These are phyloP conservation scores for Mus musculus DNA, from an alignment of 2,113 vertebrate species.

Conservation along the genomic window GRCm39 chr12:3794001-3794500, in stretches of 20 bases:
- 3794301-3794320: background rate
- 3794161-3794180: background rate
- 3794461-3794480: background rate
- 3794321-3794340: background rate
- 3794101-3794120: background rate
- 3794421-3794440: background rate
- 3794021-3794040: background rate
- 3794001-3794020: background rate
- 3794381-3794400: background rate
- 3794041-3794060: background rate
- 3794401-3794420: background rate
- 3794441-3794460: background rate
- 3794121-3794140: background rate
- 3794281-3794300: too few relatives aligned
- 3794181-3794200: background rate
- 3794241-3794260: background rate
- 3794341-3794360: background rate
- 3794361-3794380: background rate
- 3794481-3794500: background rate
- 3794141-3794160: background rate
- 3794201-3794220: background rate
- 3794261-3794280: background rate
- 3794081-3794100: too few relatives aligned
- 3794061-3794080: background rate
- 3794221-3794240: background rate